Evolutionary conservation across 2,888 invertebrate species (phyloP), one percentile per base, ranked within the genome.

Genomic region (Didymodactylos carnosus): DNA sequence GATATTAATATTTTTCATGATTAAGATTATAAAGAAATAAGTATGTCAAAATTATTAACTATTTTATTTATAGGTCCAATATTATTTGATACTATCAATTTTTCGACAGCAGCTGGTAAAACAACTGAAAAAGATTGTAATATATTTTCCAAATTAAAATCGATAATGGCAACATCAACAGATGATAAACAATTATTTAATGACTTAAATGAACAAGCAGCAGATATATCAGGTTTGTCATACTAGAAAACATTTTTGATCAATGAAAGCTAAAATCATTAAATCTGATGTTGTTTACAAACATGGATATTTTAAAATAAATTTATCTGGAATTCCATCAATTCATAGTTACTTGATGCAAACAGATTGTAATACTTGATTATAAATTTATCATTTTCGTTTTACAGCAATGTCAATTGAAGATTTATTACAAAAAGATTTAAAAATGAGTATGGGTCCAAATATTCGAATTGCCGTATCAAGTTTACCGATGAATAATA

Each of bases 11-110:
- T n/a, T n/a, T n/a, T n/a, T n/a, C n/a, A n/a, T n/a, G n/a, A n/a
- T n/a, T n/a, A n/a, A n/a, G n/a, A n/a, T n/a, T n/a, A n/a, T n/a
- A n/a, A n/a, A n/a, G n/a, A n/a, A n/a, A n/a, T n/a, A n/a, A n/a
- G n/a, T n/a, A n/a, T n/a, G n/a, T n/a, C n/a, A n/a, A n/a, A n/a
- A n/a, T n/a, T n/a, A n/a, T n/a, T n/a, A n/a, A n/a, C n/a, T n/a
- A n/a, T n/a, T n/a, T 62, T 16, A 62, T 62, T 62, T 35, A 62
- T 84, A 90, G 90, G 87, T 51, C 87, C 90, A 0, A 91, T 92
- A 76, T 81, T 92, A 69, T 83, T 90, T 77, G 92, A 92, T 80
- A 91, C 92, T 0, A 87, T 89, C 0, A 91, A 90, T 79, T 88
- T 91, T 78, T 88, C 88, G 0, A 84, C 85, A 41, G 85, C 86